Conservation (phyloP, 2,888 invertebrate species). For the Scrobipalpa atriplicella region DNA sequence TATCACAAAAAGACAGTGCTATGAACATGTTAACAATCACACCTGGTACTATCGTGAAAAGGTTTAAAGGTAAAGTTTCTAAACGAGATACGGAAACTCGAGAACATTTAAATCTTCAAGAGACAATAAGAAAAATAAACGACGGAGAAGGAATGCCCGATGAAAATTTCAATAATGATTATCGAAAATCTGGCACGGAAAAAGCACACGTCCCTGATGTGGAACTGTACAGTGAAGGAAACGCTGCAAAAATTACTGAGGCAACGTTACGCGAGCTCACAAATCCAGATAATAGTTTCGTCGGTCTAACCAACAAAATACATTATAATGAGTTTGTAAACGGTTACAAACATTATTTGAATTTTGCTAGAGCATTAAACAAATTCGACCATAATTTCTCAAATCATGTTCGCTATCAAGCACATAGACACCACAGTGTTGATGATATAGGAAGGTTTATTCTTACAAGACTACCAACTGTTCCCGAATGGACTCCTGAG, state of each 20-base stretch:
- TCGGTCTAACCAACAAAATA: constrained; percentile 58
- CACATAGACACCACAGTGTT: constrained; percentile 69
- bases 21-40: constrained; percentile 43
- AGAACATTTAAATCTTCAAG: constrained; percentile 41
- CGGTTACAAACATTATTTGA: constrained; percentile 68
- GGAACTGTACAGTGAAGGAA: background rate
- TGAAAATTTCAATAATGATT: background rate
- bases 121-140: constrained; percentile 39
- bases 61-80: constrained; percentile 31
- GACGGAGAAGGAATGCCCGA: constrained; percentile 44
- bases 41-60: constrained; percentile 35
- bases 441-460: constrained; percentile 75
- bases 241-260: background rate
- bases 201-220: background rate
- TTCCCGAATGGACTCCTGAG: constrained; percentile 33
- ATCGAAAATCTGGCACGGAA: background rate
- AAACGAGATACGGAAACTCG: constrained; percentile 46
- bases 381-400: constrained; percentile 61
- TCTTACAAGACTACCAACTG: constrained; percentile 60
- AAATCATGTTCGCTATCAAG: constrained; percentile 64
- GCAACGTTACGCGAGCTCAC: constrained; percentile 14
- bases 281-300: constrained; percentile 45
- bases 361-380: constrained; percentile 47
- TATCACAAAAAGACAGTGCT: constrained; percentile 50
- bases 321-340: constrained; percentile 66